Conservation (phyloP, 2,888 invertebrate species). For the Mamestra brassicae region DNA sequence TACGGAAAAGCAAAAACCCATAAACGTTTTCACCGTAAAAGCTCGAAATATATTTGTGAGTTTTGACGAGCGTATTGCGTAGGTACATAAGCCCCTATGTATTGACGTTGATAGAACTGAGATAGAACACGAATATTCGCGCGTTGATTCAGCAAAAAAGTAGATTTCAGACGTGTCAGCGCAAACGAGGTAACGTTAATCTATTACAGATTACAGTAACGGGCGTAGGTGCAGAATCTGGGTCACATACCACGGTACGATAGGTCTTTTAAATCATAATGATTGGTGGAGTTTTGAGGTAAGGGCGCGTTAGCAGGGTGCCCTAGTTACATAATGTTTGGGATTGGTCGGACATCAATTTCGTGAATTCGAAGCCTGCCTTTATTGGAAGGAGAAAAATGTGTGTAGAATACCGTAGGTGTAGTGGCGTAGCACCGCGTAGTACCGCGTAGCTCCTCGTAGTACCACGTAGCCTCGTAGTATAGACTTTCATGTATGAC, state of each 20-base stretch:
- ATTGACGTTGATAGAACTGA: slow-evolving; percentile 64
- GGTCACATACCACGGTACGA: slow-evolving; percentile 33
- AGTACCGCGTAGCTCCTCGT: slow-evolving; percentile 19
- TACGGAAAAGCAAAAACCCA: slow-evolving; percentile 14
- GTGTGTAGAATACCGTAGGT: slow-evolving; percentile 17
- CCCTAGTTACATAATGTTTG: slow-evolving; percentile 35
- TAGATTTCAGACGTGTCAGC: slow-evolving; percentile 50
- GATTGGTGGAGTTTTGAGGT: slow-evolving; percentile 23
- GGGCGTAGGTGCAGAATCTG: slow-evolving; percentile 31
- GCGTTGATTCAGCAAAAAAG: slow-evolving; percentile 65
- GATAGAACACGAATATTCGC: slow-evolving; percentile 71
- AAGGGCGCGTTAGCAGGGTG: slow-evolving; percentile 28
- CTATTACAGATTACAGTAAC: slow-evolving; percentile 42
- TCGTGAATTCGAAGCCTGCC: slow-evolving; percentile 25
- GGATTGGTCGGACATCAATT: slow-evolving; percentile 11
- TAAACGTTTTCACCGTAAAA: slow-evolving; percentile 22
- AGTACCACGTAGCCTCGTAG: slow-evolving; percentile 12
- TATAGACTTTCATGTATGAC: slow-evolving; percentile 3
- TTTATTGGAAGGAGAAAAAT: slow-evolving; percentile 43
- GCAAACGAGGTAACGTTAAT: slow-evolving; percentile 50
- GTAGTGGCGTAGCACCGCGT: slow-evolving; percentile 5
- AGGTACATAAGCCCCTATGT: slow-evolving; percentile 48
- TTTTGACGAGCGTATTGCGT: slow-evolving; percentile 44
- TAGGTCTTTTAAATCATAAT: slow-evolving; percentile 42
- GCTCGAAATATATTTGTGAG: slow-evolving; percentile 42